Conservation (phyloP, 2,888 invertebrate species). For the Sabatieria punctata region DNA sequence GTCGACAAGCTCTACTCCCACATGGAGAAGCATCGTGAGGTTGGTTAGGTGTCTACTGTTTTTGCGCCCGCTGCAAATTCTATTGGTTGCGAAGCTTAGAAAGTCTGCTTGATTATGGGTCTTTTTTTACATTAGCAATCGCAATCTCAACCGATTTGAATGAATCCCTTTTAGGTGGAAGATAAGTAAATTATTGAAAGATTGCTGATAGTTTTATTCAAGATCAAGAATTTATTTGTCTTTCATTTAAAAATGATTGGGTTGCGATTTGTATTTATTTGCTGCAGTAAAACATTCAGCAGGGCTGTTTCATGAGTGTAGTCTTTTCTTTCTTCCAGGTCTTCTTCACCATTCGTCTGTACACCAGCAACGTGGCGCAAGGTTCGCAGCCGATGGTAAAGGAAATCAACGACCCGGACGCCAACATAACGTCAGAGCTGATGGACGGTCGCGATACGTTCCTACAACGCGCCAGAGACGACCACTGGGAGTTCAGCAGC, state of each 20-base stretch:
- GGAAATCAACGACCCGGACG: constrained; percentile 94
- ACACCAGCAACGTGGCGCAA: constrained; percentile 81
- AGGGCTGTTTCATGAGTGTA: too few species aligned
- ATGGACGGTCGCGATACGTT: constrained; percentile 99
- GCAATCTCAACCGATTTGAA: too few species aligned
- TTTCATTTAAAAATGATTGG: too few species aligned
- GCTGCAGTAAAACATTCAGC: too few species aligned
- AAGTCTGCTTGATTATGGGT: too few species aligned
- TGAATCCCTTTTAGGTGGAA: too few species aligned
- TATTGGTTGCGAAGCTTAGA: too few species aligned
- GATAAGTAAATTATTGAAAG: too few species aligned
- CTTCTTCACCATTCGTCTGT: constrained; percentile 95
- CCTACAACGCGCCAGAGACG: constrained; percentile 87
- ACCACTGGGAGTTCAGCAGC: constrained; percentile 95
- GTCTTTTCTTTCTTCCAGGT: constrained; percentile 51
- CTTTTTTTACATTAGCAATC: too few species aligned
- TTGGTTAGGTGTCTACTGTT: background rate
- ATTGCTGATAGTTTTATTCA: too few species aligned
- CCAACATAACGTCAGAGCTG: constrained; percentile 79
- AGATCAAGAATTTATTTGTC: too few species aligned
- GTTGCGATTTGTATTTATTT: too few species aligned
- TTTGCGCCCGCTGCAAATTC: background rate
- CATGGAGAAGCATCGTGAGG: constrained; percentile 98
- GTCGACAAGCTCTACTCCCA: constrained; percentile 93
- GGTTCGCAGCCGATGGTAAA: constrained; percentile 49